These are phyloP conservation scores for Bambusicola thoracicus DNA, from an alignment of 2,113 vertebrate species.

Conservation along the genomic window DNA sequence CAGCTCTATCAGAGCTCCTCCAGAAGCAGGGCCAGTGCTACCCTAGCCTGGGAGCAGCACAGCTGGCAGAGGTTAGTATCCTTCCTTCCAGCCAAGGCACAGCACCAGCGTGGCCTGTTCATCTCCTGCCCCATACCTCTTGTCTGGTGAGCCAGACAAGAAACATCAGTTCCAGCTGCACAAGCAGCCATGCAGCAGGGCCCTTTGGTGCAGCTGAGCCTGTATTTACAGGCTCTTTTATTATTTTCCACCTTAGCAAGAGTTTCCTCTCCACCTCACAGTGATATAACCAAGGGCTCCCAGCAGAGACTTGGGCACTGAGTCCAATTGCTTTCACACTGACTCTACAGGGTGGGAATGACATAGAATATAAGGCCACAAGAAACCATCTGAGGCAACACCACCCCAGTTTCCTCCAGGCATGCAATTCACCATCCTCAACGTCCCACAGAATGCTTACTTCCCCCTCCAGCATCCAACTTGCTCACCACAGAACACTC, in stretches of 20 bases:
- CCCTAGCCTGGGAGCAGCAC: not conserved
- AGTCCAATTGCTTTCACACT: fast-evolving
- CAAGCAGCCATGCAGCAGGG: fast-evolving
- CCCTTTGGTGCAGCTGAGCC: not conserved
- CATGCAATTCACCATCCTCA: not conserved
- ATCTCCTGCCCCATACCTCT: not conserved
- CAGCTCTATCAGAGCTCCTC: not conserved
- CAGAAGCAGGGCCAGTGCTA: not conserved
- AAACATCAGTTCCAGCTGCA: not conserved
- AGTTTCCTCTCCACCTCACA: not conserved
- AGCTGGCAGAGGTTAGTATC: not conserved
- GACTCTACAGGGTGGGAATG: not conserved
- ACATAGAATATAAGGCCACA: not conserved
- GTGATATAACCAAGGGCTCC: not conserved
- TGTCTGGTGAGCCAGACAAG: fast-evolving
- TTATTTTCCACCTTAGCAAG: not conserved
- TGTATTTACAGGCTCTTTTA: not conserved
- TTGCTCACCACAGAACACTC: not conserved
- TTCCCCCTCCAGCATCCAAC: not conserved
- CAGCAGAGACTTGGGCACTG: not conserved
- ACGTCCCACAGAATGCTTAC: not conserved
- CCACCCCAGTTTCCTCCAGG: not conserved
- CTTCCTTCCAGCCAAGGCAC: not conserved
- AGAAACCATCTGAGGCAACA: not conserved
- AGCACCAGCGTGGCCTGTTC: not conserved